A percentile compares a stretch with the other conserved stretches of the same genome.
Conservation (phyloP, 2,888 invertebrate genomes). For the Drosophila paramelanica region DNA sequence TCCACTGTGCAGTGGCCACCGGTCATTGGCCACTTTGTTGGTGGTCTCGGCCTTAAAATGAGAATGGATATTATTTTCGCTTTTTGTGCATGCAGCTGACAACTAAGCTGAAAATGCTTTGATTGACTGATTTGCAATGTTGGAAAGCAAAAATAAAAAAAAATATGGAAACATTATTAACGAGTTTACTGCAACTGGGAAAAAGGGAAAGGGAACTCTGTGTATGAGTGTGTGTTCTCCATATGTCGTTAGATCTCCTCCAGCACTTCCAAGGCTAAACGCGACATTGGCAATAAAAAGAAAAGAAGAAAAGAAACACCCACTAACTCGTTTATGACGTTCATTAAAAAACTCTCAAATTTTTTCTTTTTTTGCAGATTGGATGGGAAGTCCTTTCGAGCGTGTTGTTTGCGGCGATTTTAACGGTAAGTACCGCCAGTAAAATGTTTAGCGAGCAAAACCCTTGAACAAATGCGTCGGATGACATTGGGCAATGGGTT, state of each 20-base stretch:
- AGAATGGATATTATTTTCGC: constrained; percentile 27
- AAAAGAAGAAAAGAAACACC: not conserved
- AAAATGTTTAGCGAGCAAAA: constrained; percentile 30
- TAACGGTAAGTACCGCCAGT: constrained; percentile 88
- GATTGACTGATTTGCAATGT: constrained; percentile 57
- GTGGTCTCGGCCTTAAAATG: constrained; percentile 54
- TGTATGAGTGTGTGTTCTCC: constrained; percentile 7
- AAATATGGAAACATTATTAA: constrained; percentile 29
- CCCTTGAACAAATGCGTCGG: constrained; percentile 50
- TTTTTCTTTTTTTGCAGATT: constrained; percentile 88
- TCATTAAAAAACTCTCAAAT: constrained; percentile 20
- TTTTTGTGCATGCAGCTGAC: constrained; percentile 53
- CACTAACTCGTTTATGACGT: constrained; percentile 32
- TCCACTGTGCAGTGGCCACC: constrained; percentile 22
- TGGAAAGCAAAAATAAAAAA: too few relatives aligned
- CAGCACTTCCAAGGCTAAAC: constrained; percentile 51
- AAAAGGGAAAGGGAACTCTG: constrained; percentile 24
- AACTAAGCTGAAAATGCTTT: constrained; percentile 54
- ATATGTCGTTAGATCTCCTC: constrained; percentile 26
- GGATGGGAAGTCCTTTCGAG: constrained; percentile 97
- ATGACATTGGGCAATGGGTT: constrained; percentile 77
- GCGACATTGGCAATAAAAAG: constrained; percentile 23
- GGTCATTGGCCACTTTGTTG: constrained; percentile 59
- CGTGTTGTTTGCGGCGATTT: constrained; percentile 97
- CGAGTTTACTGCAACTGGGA: constrained; percentile 12